Base-by-base conservation (phyloP, 2,797 vertebrate species). In the Microchirus variegatus region DNA sequence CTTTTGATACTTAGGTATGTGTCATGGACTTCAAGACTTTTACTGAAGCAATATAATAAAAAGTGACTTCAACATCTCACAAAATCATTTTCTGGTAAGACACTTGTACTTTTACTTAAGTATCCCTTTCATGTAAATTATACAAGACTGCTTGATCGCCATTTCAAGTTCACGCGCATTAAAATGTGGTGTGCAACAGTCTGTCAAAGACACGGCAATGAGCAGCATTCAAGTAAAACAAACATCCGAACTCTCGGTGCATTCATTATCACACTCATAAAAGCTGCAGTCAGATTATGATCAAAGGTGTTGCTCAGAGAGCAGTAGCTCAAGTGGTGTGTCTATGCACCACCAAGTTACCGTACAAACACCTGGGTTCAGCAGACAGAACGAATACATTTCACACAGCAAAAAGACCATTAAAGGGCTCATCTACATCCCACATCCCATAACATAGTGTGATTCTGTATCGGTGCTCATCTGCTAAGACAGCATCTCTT, bases 281-380 rank as follows among this genome's bases (percentile, higher is more conserved):
- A 63, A 63, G 71, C 53, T 13, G 46, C 59, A 49, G 49, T 61
- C 65, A 58, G 50, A 62, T 44, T 55, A 43, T 77, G 60, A 77
- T 77, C 61, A 79, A 75, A 80, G 59, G 42, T 35, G 66, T 42
- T 15, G 45, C 66, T 57, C 41, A 67, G 60, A 76, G 38, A 61
- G 42, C 0, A 6, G 10, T 19, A 44, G 57, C 35, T 53, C 26
- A 16, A 63, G 42, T 41, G 59, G 15, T 17, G 45, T 16, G 15
- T 70, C 17, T 59, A 53, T 11, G 43, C 35, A 40, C 44, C 59
- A 31, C 15, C 51, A 22, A 41, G 45, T 59, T 44, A 54, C 51
- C 48, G 51, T 49, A 41, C 41, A 58, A 42, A 54, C 56, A 51
- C 16, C 67, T 70, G 41, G 16, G 63, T 54, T 63, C 48, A 59